These are phyloP conservation scores for Cydia fagiglandana DNA, from an alignment of 1,140 invertebrate species.

Conservation along the genomic window DNA sequence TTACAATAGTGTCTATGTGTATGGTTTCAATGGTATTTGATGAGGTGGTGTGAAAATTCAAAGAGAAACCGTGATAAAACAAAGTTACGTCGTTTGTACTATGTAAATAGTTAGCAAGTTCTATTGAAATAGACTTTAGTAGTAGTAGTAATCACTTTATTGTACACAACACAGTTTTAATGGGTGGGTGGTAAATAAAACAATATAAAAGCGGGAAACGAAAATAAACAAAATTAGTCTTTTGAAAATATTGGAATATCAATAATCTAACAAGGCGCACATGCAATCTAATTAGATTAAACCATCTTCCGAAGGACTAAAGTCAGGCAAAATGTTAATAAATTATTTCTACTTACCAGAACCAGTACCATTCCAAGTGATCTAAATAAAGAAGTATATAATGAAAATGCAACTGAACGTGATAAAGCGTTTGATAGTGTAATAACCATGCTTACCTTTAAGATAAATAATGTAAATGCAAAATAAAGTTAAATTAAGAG, in stretches of 20 bases:
- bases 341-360: conserved; percentile 53
- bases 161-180: no score
- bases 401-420: conserved; percentile 39
- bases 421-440: conserved; percentile 47
- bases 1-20: no score
- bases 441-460: conserved; percentile 53
- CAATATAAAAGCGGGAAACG: background rate
- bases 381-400: conserved; percentile 43
- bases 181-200: background rate
- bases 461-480: conserved; percentile 8
- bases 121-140: no score
- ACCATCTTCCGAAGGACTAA: background rate
- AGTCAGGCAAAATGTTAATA: conserved; percentile 39
- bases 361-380: conserved; percentile 35
- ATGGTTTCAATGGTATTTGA: no score
- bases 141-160: no score
- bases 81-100: no score
- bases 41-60: no score
- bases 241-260: background rate
- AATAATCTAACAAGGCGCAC: background rate
- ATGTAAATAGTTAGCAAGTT: no score
- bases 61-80: no score
- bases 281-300: conserved; percentile 3
- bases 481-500: background rate
- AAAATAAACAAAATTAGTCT: background rate